Evolutionary conservation across 2,113 vertebrate species (phyloP).

Genomic region (Theropithecus gelada): DNA sequence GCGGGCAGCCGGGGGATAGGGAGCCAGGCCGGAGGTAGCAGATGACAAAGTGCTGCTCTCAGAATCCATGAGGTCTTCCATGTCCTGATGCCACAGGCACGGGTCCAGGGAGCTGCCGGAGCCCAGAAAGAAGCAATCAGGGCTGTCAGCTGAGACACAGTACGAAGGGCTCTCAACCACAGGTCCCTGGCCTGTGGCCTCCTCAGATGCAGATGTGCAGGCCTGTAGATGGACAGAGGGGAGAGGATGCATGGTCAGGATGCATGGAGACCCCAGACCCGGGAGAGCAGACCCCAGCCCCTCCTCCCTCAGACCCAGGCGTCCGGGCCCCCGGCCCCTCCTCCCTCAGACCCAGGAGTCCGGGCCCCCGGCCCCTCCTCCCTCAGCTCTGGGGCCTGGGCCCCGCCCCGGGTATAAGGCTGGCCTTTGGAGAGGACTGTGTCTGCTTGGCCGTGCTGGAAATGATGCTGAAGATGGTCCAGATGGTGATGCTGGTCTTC

Average conservation of each 20-base stretch:
- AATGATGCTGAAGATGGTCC: conserved; percentile 70
- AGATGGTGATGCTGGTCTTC: conserved; percentile 54
- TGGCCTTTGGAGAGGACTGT: not conserved
- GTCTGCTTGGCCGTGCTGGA: not conserved
- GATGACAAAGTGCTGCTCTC: not conserved
- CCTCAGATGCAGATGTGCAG: accelerated
- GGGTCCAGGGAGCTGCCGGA: not conserved
- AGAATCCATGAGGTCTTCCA: not conserved
- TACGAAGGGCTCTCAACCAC: not conserved
- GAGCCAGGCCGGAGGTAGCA: accelerated
- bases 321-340: accelerated
- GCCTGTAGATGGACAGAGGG: not conserved
- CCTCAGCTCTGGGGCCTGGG: not conserved
- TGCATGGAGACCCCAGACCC: not conserved
- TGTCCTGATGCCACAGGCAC: not conserved
- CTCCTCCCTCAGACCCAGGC: not conserved
- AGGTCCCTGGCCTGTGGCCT: accelerated
- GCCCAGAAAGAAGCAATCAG: accelerated
- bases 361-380: not conserved
- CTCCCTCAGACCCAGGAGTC: too few species aligned
- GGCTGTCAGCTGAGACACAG: accelerated
- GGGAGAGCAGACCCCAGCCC: not conserved
- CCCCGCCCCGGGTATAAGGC: not conserved
- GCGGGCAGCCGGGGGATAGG: not conserved
- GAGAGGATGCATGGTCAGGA: not conserved